These are phyloP conservation scores for Syrmaticus mikado DNA, from an alignment of 2,113 vertebrate species.

Conservation along the genomic window DNA sequence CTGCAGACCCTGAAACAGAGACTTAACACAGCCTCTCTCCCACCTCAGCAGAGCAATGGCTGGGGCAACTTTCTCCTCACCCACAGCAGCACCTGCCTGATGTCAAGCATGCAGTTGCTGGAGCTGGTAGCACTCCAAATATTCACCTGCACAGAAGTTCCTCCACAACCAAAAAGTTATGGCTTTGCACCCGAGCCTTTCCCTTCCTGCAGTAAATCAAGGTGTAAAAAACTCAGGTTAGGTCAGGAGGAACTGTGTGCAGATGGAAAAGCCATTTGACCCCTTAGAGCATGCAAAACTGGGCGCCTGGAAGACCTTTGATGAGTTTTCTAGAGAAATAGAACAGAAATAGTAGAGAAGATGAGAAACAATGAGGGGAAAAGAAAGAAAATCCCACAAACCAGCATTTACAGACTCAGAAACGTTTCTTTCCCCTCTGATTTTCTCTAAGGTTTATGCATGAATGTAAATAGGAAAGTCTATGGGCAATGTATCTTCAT, in stretches of 20 bases:
- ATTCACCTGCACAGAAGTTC: background rate
- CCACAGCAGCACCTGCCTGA: background rate
- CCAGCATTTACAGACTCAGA: background rate
- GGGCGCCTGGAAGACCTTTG: background rate
- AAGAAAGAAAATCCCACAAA: accelerated
- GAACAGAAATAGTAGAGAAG: background rate
- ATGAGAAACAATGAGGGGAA: background rate
- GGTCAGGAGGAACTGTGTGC: background rate
- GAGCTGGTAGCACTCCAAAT: background rate
- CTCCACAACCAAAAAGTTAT: accelerated
- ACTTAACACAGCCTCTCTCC: background rate
- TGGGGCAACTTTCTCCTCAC: background rate
- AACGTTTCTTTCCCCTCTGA: accelerated
- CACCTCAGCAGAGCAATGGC: background rate
- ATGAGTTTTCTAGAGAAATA: background rate
- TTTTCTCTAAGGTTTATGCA: background rate
- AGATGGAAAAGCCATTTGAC: background rate
- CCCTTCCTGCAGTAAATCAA: background rate
- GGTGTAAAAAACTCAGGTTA: background rate
- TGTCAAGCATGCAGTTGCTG: accelerated
- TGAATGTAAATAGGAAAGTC: background rate
- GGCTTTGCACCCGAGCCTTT: background rate
- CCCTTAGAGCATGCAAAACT: background rate
- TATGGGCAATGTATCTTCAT: background rate
- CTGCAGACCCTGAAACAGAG: background rate